phyloP scores from a whole-genome alignment of 2,113 vertebrate genomes.

The Odobenus rosmarus region DNA sequence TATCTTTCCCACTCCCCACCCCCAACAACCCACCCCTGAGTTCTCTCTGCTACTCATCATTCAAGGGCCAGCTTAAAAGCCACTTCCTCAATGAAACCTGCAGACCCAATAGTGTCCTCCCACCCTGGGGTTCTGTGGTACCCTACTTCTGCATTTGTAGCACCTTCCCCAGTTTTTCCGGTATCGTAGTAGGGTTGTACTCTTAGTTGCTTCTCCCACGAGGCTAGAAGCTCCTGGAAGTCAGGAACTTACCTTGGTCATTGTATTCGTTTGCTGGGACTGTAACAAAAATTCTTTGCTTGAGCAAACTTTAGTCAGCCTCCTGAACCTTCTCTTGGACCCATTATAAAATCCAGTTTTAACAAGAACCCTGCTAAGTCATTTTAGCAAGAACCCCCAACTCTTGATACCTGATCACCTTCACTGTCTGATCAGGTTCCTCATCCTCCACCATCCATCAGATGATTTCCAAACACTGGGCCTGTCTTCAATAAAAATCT shows the following conservation, averaged over 20 bases:
- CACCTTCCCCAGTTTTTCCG: neutral
- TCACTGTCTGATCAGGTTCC: neutral
- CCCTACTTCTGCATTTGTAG: neutral
- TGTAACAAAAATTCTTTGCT: neutral
- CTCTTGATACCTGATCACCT: neutral
- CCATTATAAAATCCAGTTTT: neutral
- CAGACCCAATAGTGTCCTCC: neutral
- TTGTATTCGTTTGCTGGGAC: neutral
- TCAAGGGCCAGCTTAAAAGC: neutral
- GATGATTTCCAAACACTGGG: neutral
- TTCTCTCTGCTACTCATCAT: neutral
- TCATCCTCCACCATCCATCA: neutral
- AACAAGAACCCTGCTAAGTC: neutral
- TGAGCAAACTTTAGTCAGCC: neutral
- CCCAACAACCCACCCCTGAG: too few species aligned
- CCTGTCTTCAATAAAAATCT: neutral
- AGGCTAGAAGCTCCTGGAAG: neutral
- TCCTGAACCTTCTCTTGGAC: neutral
- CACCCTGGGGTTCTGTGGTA: rapidly evolving
- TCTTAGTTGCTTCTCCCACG: neutral
- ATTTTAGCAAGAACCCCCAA: neutral
- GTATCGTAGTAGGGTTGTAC: neutral
- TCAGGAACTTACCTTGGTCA: neutral
- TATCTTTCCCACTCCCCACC: too few species aligned
- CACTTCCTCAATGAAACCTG: neutral